A percentile compares a stretch with the other conserved stretches of the same genome.
These are phyloP conservation scores for Brachionus paranguensis DNA, from an alignment of 1,140 invertebrate species.

Conservation along the genomic window DNA sequence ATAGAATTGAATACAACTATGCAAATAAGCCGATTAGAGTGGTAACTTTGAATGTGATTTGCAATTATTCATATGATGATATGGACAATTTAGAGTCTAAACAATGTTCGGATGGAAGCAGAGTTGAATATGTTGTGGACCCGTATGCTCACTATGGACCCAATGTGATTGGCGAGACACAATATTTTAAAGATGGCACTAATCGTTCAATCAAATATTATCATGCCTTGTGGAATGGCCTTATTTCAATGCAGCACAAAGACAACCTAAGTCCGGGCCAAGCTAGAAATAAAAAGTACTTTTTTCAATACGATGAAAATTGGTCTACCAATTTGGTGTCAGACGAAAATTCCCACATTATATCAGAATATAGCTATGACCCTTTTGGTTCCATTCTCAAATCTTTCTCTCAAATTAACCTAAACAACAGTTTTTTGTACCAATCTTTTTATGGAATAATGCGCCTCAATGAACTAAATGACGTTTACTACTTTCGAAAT, in stretches of 20 bases:
- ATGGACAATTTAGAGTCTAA: not conserved
- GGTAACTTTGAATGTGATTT: not conserved
- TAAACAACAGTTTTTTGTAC: not conserved
- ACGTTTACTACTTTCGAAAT: not conserved
- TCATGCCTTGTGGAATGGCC: not conserved
- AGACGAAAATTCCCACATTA: not conserved
- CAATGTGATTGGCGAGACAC: not conserved
- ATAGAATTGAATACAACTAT: not conserved
- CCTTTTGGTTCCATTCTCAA: not conserved
- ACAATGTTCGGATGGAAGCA: not conserved
- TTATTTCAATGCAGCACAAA: not conserved
- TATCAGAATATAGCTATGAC: not conserved
- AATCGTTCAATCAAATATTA: not conserved
- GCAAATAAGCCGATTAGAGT: not conserved
- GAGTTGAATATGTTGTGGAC: not conserved
- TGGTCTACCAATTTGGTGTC: not conserved
- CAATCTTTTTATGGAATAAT: not conserved
- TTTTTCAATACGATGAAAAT: not conserved
- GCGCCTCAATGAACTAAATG: not conserved
- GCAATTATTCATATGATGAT: not conserved
- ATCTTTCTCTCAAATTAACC: not conserved
- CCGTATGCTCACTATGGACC: not conserved
- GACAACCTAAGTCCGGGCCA: not conserved
- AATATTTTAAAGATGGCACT: not conserved
- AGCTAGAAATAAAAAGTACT: not conserved